Conservation (phyloP, 2,113 vertebrate genomes). For the Lepisosteus osseus region DNA sequence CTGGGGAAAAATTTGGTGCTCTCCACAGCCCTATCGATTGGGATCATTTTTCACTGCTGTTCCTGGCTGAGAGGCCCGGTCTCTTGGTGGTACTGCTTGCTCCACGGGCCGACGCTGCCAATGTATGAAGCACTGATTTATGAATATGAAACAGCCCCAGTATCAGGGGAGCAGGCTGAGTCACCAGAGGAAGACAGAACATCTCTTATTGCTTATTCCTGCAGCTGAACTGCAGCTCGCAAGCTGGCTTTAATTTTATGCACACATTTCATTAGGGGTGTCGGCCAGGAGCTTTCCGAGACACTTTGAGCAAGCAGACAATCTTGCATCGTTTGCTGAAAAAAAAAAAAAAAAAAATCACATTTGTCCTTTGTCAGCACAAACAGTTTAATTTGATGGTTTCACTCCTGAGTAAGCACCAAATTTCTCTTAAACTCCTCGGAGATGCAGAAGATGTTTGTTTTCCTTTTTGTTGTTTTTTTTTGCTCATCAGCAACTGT, state of each 20-base stretch:
- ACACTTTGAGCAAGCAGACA: conserved; percentile 82
- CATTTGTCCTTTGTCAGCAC: conserved; percentile 96
- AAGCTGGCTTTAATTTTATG: conserved; percentile 78
- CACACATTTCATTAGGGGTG: conserved; percentile 80
- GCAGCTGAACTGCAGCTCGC: conserved; percentile 46
- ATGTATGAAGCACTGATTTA: conserved; percentile 65
- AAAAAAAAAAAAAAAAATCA: conserved; percentile 62
- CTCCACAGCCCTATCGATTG: conserved; percentile 47
- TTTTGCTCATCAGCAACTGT: conserved; percentile 60
- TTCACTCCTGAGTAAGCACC: conserved; percentile 94
- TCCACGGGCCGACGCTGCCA: conserved; percentile 53
- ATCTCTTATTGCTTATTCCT: conserved; percentile 27
- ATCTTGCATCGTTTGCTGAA: conserved; percentile 89
- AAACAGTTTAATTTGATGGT: conserved; percentile 94
- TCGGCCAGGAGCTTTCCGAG: conserved; percentile 74
- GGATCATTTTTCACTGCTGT: conserved; percentile 68
- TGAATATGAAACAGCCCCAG: conserved; percentile 58
- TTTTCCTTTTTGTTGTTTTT: conserved; percentile 47
- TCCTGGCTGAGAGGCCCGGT: conserved; percentile 52
- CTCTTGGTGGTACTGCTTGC: conserved; percentile 49
- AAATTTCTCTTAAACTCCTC: conserved; percentile 70
- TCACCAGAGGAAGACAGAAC: conserved; percentile 67
- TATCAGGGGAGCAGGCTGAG: conserved; percentile 45
- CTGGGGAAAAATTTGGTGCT: conserved; percentile 58
- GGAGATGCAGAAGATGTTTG: conserved; percentile 67